Percentiles rank a stretch among this genome's conserved stretches.
phyloP scores from a whole-genome alignment of 2,797 vertebrate genomes.

The Phrynocephalus vlangalii region DNA sequence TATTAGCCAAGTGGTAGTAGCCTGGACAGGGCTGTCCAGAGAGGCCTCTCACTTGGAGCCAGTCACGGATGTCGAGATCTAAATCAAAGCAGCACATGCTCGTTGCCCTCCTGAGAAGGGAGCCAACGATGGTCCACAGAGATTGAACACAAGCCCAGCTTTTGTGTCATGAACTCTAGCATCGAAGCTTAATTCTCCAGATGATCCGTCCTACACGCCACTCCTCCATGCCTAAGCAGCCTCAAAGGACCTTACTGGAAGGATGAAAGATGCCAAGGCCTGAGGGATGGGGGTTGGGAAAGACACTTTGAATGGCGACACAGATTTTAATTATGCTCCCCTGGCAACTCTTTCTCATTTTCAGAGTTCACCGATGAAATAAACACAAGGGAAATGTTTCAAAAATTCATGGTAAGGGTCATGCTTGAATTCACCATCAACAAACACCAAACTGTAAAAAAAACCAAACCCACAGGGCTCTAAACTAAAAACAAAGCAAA shows the following conservation, averaged over 20 bases:
- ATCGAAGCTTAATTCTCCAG: constrained; percentile 3
- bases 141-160: not conserved
- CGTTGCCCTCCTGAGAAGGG: not conserved
- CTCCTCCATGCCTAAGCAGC: constrained; percentile 2
- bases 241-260: constrained; percentile 21
- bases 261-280: not conserved
- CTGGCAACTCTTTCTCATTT: not conserved
- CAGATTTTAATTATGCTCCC: constrained; percentile 15
- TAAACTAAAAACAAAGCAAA: not conserved
- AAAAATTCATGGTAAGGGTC: not conserved
- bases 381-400: not conserved
- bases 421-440: not conserved
- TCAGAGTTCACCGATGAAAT: not conserved
- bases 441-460: not conserved
- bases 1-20: not conserved
- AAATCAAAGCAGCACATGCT: not conserved
- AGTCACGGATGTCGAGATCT: not conserved
- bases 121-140: not conserved
- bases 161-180: not conserved
- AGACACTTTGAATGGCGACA: not conserved
- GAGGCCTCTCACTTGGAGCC: not conserved
- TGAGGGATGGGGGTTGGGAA: not conserved
- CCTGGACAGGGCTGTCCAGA: not conserved
- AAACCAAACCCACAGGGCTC: not conserved
- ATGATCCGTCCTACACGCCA: not conserved